phyloP scores from a whole-genome alignment of 2,797 vertebrate species.

The Atherinosoma microstoma region DNA sequence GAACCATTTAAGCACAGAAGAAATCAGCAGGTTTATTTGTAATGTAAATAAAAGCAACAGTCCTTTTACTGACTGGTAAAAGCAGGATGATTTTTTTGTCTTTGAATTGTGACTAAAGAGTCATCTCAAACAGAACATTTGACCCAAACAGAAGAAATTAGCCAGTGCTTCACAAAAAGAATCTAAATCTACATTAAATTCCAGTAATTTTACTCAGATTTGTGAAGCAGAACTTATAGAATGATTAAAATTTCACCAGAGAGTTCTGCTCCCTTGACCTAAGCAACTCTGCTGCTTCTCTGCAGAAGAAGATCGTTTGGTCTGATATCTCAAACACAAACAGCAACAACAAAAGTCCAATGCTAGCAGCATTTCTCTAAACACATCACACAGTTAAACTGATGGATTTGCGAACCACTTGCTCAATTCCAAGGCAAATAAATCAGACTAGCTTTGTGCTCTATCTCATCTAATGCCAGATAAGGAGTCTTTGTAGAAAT shows the following conservation, averaged over 20 bases:
- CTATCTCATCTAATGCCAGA: background rate
- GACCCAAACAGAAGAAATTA: background rate
- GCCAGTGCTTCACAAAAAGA: background rate
- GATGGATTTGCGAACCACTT: background rate
- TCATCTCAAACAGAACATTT: background rate
- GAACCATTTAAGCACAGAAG: background rate
- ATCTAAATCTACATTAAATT: background rate
- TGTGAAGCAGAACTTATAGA: background rate
- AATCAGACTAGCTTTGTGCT: constrained; percentile 13
- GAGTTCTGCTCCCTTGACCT: background rate
- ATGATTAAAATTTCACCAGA: background rate
- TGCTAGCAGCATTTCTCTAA: background rate
- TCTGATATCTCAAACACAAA: background rate
- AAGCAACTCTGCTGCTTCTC: background rate
- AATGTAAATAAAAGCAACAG: background rate
- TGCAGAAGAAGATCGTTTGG: background rate
- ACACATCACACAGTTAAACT: background rate
- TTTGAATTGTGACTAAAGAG: background rate
- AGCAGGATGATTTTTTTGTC: background rate
- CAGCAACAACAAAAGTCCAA: background rate
- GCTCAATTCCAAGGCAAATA: constrained; percentile 4
- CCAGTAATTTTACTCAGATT: background rate
- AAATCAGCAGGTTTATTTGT: background rate
- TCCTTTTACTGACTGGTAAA: background rate
- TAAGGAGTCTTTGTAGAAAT: constrained; percentile 31